Evolutionary conservation across 1,140 invertebrate species (phyloP).

Genomic region (Drosophila nigrodunni): DNA sequence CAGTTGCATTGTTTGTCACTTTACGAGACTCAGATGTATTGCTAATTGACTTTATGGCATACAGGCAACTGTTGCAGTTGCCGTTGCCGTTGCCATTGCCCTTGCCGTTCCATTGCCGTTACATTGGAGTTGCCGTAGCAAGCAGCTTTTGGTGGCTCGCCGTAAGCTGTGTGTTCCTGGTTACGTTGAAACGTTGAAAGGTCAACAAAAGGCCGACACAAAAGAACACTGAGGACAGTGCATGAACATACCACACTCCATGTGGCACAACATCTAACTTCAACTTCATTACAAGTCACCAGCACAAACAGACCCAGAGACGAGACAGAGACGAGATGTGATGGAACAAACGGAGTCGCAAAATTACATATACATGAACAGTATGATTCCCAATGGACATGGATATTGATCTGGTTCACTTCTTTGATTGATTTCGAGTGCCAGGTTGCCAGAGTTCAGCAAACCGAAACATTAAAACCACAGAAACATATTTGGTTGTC

Average conservation of each 20-base stretch:
- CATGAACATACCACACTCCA: constrained; percentile 10
- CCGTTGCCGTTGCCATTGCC: background rate
- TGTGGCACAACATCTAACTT: constrained; percentile 45
- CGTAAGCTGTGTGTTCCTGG: too few species aligned
- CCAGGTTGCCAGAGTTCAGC: background rate
- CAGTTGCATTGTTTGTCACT: background rate
- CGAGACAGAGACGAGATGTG: constrained; percentile 26
- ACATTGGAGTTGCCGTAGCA: constrained; percentile 19
- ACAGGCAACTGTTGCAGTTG: constrained; percentile 31
- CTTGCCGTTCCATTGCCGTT: background rate
- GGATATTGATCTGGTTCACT: constrained; percentile 32
- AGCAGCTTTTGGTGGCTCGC: constrained; percentile 46
- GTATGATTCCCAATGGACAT: constrained; percentile 63
- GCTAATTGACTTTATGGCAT: constrained; percentile 54
- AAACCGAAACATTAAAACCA: constrained; percentile 77
- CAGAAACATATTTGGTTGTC: constrained; percentile 84
- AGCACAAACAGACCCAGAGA: constrained; percentile 37
- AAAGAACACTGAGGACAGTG: constrained; percentile 40
- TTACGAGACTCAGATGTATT: background rate
- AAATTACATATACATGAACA: constrained; percentile 83
- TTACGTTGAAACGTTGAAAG: constrained; percentile 52
- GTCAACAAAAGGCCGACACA: constrained; percentile 63
- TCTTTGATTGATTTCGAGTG: constrained; percentile 76
- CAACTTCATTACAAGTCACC: constrained; percentile 71
- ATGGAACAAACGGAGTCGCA: constrained; percentile 64